Evolutionary conservation across 2,113 vertebrate genomes (phyloP).

Genomic region (Larimichthys crocea): DNA sequence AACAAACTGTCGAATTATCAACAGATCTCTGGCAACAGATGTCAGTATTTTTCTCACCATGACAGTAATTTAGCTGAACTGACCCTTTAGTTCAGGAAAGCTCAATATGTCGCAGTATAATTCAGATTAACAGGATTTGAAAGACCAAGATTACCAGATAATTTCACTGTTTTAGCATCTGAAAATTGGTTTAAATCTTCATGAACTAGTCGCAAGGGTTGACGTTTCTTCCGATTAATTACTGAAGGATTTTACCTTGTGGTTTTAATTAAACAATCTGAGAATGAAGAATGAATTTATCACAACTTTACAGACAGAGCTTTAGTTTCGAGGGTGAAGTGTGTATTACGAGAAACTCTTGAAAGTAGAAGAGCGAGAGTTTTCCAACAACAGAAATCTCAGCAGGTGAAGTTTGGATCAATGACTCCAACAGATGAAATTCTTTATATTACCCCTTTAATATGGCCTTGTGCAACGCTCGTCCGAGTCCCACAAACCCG

Average conservation of each 20-base stretch:
- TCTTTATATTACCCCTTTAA: slow-evolving; percentile 17
- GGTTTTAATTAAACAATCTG: background rate
- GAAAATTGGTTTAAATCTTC: background rate
- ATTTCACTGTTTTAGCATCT: background rate
- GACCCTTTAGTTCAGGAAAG: background rate
- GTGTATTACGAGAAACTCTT: no score
- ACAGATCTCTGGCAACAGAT: background rate
- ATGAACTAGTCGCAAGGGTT: background rate
- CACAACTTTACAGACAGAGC: background rate
- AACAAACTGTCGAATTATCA: no score
- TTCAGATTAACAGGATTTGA: background rate
- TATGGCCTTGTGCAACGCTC: slow-evolving; percentile 33
- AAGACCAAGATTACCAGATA: background rate
- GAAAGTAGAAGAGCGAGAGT: no score
- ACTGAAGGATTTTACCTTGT: background rate
- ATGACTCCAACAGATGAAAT: background rate
- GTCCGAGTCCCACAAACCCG: slow-evolving; percentile 37
- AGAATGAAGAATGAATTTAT: background rate
- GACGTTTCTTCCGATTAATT: no score
- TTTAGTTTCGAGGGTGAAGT: background rate
- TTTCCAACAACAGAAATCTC: background rate
- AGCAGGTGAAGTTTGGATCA: slow-evolving; percentile 7
- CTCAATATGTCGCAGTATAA: no score
- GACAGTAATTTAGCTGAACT: background rate
- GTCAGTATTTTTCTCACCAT: background rate